Evolutionary conservation across 2,113 vertebrate species (phyloP).

Genomic region (Prionailurus viverrinus): DNA sequence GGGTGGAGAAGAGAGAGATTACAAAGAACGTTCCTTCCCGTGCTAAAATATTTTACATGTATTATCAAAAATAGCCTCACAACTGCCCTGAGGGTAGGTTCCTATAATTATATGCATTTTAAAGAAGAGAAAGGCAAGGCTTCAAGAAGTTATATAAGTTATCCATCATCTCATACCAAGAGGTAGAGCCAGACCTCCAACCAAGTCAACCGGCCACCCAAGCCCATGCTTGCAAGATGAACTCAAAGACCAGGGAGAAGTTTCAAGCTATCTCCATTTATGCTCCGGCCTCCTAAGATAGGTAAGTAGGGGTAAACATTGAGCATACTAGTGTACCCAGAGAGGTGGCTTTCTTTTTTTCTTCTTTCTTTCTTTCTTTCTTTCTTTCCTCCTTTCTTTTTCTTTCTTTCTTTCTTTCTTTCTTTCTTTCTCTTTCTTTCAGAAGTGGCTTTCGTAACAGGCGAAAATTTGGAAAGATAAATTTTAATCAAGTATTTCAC

Average conservation of each 20-base stretch:
- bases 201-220: background rate
- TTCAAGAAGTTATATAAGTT: background rate
- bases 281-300: background rate
- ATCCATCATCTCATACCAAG: background rate
- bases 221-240: background rate
- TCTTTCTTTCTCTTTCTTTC: background rate
- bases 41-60: background rate
- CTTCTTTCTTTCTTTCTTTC: too few species aligned
- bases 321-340: background rate
- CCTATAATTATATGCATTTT: background rate
- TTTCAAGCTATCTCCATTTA: background rate
- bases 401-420: background rate
- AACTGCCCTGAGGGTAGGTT: background rate
- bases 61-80: background rate
- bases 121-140: background rate
- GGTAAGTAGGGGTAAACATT: accelerated
- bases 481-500: background rate
- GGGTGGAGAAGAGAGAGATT: background rate
- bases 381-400: background rate
- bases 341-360: background rate
- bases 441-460: background rate
- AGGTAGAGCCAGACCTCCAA: background rate
- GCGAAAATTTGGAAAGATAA: background rate
- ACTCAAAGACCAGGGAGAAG: background rate
- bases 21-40: background rate